phyloP scores from a whole-genome alignment of 2,888 invertebrate genomes.

The Luffia ferchaultella region DNA sequence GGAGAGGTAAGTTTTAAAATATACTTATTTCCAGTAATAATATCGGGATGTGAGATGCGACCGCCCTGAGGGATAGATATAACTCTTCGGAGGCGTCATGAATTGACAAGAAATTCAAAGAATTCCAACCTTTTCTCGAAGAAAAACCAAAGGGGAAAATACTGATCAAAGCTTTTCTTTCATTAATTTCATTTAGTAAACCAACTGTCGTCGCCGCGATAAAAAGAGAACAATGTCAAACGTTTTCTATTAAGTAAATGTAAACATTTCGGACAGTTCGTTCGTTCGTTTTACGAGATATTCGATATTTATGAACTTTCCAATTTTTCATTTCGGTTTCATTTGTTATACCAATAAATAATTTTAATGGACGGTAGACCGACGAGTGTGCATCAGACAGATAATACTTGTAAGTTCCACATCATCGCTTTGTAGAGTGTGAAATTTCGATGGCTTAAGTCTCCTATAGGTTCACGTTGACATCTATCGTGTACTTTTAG shows the following conservation, averaged over 20 bases:
- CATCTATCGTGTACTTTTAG: no score
- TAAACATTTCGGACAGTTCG: neutral
- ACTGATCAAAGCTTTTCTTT: neutral
- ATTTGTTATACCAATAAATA: neutral
- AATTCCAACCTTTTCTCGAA: neutral
- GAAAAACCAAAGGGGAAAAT: neutral
- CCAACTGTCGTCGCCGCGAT: neutral
- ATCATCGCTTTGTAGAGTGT: no score
- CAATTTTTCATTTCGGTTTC: neutral
- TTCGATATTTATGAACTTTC: neutral
- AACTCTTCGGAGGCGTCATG: constrained; percentile 11
- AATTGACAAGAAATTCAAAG: constrained; percentile 21
- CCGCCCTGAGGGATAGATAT: constrained; percentile 22
- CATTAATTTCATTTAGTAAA: neutral
- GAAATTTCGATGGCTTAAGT: no score
- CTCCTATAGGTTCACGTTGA: no score
- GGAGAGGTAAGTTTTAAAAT: no score
- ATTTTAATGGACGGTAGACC: neutral
- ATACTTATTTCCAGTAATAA: constrained; percentile 26
- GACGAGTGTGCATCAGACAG: no score
- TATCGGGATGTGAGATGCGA: constrained; percentile 26
- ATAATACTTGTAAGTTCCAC: no score
- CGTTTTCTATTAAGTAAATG: neutral
- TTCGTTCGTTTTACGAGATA: neutral
- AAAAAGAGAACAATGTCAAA: neutral